A percentile compares a stretch with the other conserved stretches of the same genome.
Evolutionary conservation across 1,140 invertebrate genomes (phyloP).

Genomic region (Pachypeltis micranthus): DNA sequence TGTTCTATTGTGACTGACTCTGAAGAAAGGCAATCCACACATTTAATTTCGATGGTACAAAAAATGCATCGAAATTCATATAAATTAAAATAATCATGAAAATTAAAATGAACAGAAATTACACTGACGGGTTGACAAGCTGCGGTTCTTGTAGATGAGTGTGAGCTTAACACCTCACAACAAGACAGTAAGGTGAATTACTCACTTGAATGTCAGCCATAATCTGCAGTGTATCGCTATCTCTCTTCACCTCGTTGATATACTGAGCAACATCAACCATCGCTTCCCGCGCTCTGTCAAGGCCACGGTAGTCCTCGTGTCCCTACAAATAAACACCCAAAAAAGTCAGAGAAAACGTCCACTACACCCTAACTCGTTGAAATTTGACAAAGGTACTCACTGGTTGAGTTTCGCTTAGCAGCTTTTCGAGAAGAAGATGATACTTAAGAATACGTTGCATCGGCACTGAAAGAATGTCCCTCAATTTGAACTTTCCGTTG

Average conservation of each 20-base stretch:
- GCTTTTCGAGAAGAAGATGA: constrained; percentile 81
- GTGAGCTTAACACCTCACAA: no score
- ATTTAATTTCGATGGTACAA: no score
- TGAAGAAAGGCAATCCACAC: no score
- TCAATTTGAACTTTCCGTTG: constrained; percentile 85
- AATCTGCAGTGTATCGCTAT: constrained; percentile 83
- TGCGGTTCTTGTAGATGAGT: no score
- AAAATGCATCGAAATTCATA: no score
- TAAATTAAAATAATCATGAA: no score
- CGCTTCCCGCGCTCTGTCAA: constrained; percentile 81
- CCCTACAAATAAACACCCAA: constrained; percentile 38
- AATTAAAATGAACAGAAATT: no score
- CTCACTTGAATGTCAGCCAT: constrained; percentile 75
- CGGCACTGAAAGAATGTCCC: constrained; percentile 89
- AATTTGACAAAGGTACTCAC: constrained; percentile 35
- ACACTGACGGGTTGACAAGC: no score
- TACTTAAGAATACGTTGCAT: constrained; percentile 98
- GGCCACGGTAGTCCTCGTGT: constrained; percentile 67
- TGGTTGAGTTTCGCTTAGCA: constrained; percentile 78
- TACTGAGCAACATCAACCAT: constrained; percentile 96
- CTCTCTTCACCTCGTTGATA: constrained; percentile 96
- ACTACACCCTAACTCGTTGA: background rate
- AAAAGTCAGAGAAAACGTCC: background rate
- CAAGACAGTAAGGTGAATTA: background rate
- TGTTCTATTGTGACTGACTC: no score